A percentile compares a stretch with the other conserved stretches of the same genome.
phyloP scores from a whole-genome alignment of 2,888 invertebrate genomes.

The Plemyria rubiginata region DNA sequence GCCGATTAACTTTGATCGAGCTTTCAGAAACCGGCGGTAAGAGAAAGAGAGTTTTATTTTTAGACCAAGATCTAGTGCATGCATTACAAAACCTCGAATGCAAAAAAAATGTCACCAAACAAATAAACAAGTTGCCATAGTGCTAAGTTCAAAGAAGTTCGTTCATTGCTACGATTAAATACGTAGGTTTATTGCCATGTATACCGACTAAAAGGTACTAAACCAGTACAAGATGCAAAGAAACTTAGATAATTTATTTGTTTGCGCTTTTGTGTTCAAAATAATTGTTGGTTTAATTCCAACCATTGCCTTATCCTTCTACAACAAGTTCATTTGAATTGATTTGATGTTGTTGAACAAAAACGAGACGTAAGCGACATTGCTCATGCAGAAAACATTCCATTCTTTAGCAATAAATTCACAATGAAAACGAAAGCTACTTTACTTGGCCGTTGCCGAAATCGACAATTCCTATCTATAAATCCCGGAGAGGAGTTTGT shows the following conservation, averaged over 20 bases:
- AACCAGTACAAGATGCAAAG: too few relatives aligned
- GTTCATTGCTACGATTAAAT: too few relatives aligned
- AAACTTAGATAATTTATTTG: not conserved
- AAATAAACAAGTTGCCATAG: too few relatives aligned
- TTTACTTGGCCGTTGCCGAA: slow-evolving; percentile 12
- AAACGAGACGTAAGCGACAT: not conserved
- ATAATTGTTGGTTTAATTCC: too few relatives aligned
- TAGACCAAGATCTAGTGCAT: too few relatives aligned
- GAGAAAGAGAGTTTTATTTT: too few relatives aligned
- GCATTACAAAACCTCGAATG: too few relatives aligned
- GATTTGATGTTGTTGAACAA: not conserved
- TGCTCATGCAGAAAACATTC: not conserved
- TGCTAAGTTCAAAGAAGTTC: too few relatives aligned
- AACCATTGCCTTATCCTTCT: not conserved
- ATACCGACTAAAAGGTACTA: not conserved
- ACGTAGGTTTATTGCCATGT: not conserved
- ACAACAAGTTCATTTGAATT: not conserved
- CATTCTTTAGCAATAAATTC: slow-evolving; percentile 15
- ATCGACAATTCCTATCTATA: slow-evolving; percentile 24
- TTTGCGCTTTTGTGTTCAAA: not conserved
- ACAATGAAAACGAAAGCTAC: slow-evolving; percentile 18
- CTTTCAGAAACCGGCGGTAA: too few relatives aligned
- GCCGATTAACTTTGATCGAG: too few relatives aligned
- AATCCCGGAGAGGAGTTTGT: slow-evolving; percentile 20
- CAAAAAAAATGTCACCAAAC: too few relatives aligned